Conservation (phyloP, 1,140 invertebrate genomes). For the Pseudomyrmex sp. region DNA sequence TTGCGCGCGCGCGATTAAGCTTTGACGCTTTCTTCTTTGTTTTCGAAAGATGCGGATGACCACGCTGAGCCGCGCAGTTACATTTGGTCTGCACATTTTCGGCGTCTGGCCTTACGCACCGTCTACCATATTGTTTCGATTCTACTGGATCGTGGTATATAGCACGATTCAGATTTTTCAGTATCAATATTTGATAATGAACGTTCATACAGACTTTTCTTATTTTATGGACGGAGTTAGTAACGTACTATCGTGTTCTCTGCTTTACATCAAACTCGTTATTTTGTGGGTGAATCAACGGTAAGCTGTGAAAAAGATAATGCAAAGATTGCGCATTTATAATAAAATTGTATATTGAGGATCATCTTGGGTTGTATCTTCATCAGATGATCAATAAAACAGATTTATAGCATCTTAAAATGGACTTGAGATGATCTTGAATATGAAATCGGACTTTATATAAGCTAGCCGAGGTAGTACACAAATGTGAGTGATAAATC, state of each 20-base stretch:
- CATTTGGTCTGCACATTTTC: background rate
- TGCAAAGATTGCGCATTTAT: background rate
- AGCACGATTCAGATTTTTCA: background rate
- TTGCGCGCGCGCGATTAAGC: no score
- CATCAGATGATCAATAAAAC: no score
- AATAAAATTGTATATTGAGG: background rate
- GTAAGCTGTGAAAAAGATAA: background rate
- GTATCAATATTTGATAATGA: background rate
- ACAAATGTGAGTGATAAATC: no score
- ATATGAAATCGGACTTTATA: no score
- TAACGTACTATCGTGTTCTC: background rate
- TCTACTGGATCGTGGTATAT: background rate
- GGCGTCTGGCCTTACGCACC: conserved; percentile 9
- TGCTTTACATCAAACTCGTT: background rate
- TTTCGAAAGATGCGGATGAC: no score
- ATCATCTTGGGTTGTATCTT: no score
- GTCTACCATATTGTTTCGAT: background rate
- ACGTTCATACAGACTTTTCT: background rate
- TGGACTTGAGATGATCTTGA: no score
- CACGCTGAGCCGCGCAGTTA: no score
- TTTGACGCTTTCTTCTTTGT: no score
- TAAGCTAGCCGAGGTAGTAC: no score
- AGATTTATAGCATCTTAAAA: no score
- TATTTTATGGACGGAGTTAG: conserved; percentile 2
- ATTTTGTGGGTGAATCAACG: conserved; percentile 18